Evolutionary conservation across 2,113 vertebrate species (phyloP).

Genomic region (Eublepharis macularius): DNA sequence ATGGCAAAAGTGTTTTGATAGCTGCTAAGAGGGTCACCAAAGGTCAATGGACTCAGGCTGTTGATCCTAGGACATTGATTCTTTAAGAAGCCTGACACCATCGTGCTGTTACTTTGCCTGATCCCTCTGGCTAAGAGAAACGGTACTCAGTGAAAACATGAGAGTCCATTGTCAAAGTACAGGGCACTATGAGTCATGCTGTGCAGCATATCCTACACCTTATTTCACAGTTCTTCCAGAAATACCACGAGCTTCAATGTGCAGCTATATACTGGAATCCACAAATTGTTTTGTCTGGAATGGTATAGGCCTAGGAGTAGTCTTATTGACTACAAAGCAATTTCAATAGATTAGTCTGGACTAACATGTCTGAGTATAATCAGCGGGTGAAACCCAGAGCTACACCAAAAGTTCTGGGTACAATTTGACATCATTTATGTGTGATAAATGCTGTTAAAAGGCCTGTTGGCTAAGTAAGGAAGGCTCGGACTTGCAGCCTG

Average conservation of each 20-base stretch:
- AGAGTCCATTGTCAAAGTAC: neutral
- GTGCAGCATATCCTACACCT: neutral
- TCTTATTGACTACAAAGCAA: neutral
- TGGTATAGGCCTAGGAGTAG: too few relatives aligned
- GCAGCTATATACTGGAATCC: neutral
- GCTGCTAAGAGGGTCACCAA: neutral
- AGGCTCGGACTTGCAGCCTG: neutral
- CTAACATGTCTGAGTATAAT: neutral
- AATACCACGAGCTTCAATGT: neutral
- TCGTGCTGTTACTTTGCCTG: neutral
- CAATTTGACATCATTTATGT: neutral
- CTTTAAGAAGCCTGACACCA: neutral
- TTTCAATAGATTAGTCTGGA: neutral
- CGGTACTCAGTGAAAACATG: neutral
- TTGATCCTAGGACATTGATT: neutral
- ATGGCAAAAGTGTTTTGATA: neutral
- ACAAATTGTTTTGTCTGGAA: too few relatives aligned
- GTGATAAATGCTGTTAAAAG: neutral
- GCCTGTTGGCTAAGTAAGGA: neutral
- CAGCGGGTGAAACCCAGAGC: neutral
- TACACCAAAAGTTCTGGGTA: neutral
- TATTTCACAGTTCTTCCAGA: neutral
- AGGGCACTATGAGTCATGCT: neutral
- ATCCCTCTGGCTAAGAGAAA: neutral
- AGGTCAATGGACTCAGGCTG: neutral